phyloP scores from a whole-genome alignment of 1,140 invertebrate genomes.

The Ladona fulva region DNA sequence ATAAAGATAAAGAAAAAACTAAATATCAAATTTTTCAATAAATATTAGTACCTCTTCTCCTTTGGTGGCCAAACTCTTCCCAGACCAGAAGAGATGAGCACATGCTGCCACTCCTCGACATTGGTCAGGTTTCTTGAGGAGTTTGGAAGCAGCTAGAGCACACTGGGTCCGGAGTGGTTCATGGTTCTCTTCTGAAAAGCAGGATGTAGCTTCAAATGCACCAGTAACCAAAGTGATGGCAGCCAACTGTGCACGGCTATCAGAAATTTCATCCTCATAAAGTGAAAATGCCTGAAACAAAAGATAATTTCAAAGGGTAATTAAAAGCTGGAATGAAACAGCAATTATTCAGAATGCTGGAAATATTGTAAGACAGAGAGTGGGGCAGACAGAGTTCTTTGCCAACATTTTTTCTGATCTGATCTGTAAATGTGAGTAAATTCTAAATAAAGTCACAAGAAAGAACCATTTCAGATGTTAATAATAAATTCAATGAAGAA shows the following conservation, averaged over 20 bases:
- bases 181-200: constrained; percentile 94
- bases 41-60: constrained; percentile 49
- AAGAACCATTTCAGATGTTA: too few species aligned
- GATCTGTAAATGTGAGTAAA: too few species aligned
- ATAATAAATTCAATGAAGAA: too few species aligned
- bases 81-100: constrained; percentile 95
- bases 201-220: constrained; percentile 89
- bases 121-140: constrained; percentile 97
- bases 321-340: too few species aligned
- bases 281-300: constrained; percentile 76
- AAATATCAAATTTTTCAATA: too few species aligned
- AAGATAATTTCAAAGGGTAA: too few species aligned
- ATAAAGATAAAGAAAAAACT: too few species aligned
- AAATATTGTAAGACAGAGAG: too few species aligned
- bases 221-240: constrained; percentile 93
- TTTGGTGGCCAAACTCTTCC: constrained; percentile 57
- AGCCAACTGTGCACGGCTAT: constrained; percentile 92
- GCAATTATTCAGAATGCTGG: too few species aligned
- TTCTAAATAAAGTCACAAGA: too few species aligned
- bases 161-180: constrained; percentile 92
- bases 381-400: too few species aligned
- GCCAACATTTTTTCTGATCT: too few species aligned
- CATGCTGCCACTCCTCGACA: constrained; percentile 83
- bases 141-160: constrained; percentile 85
- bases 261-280: constrained; percentile 98